Evolutionary conservation across 2,888 invertebrate species (phyloP).

Genomic region (Aporophyla nigra): DNA sequence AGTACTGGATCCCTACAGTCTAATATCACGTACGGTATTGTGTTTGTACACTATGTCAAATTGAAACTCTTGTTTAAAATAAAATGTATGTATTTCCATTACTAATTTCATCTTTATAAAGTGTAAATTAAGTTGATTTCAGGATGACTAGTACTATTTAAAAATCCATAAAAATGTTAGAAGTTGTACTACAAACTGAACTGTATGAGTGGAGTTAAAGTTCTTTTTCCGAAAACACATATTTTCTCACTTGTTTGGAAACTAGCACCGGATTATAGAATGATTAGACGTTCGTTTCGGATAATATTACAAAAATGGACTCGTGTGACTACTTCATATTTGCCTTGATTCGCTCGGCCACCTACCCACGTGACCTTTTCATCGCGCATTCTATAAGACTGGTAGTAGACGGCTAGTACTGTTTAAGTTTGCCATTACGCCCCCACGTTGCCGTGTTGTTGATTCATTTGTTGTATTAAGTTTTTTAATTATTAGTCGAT

Average conservation of each 20-base stretch:
- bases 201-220: neutral
- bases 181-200: neutral
- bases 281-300: neutral
- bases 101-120: neutral
- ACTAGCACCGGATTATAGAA: neutral
- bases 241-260: neutral
- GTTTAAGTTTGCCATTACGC: conserved; percentile 36
- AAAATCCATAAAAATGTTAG: neutral
- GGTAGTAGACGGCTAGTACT: conserved; percentile 4
- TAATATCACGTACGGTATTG: neutral
- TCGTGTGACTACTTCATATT: neutral
- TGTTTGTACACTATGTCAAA: neutral
- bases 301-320: neutral
- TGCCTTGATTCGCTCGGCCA: neutral
- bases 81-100: neutral
- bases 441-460: conserved; percentile 48
- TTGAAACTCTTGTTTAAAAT: neutral
- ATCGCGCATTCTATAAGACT: conserved; percentile 3
- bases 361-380: neutral
- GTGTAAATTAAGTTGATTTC: neutral
- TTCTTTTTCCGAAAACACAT: neutral
- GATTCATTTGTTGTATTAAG: conserved; percentile 61
- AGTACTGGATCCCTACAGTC: neutral
- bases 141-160: neutral
- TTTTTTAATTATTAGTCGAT: conserved; percentile 58